Conservation (phyloP, 64 coral and sea anemone species). For the Hydrozoanthus tunicans region DNA sequence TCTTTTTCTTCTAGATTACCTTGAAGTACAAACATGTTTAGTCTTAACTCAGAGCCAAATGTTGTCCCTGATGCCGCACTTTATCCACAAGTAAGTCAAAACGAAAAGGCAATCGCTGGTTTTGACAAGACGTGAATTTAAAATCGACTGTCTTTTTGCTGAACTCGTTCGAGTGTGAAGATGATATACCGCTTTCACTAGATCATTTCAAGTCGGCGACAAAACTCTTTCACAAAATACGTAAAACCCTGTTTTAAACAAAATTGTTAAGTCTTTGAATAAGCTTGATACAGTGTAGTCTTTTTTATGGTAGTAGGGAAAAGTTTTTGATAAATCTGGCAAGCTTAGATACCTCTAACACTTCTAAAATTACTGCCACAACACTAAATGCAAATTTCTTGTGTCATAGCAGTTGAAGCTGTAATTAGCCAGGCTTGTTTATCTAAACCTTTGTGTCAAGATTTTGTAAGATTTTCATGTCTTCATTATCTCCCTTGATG, state of each 20-base stretch:
- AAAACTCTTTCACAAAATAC: neutral
- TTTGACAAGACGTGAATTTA: constrained; percentile 18
- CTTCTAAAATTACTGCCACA: constrained; percentile 39
- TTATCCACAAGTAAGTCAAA: constrained; percentile 86
- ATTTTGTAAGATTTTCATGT: neutral
- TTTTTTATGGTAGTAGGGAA: neutral
- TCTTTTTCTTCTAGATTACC: constrained; percentile 38
- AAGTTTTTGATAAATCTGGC: neutral
- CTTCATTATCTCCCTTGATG: neutral
- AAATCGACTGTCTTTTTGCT: constrained; percentile 17
- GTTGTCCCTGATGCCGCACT: constrained; percentile 94
- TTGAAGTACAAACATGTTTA: constrained; percentile 74
- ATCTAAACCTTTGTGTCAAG: constrained; percentile 3
- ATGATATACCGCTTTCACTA: constrained; percentile 4
- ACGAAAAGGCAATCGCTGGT: neutral
- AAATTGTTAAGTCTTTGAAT: neutral
- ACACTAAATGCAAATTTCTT: constrained; percentile 58
- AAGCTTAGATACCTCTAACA: constrained; percentile 32
- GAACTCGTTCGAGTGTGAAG: constrained; percentile 19
- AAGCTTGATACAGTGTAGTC: neutral
- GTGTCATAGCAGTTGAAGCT: constrained; percentile 20
- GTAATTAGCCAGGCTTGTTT: constrained; percentile 1
- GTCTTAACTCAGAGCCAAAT: constrained; percentile 79
- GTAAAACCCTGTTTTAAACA: neutral
- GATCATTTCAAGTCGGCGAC: constrained; percentile 35